phyloP scores from a whole-genome alignment of 2,113 vertebrate genomes.

The Chaetorhynchus papuensis region DNA sequence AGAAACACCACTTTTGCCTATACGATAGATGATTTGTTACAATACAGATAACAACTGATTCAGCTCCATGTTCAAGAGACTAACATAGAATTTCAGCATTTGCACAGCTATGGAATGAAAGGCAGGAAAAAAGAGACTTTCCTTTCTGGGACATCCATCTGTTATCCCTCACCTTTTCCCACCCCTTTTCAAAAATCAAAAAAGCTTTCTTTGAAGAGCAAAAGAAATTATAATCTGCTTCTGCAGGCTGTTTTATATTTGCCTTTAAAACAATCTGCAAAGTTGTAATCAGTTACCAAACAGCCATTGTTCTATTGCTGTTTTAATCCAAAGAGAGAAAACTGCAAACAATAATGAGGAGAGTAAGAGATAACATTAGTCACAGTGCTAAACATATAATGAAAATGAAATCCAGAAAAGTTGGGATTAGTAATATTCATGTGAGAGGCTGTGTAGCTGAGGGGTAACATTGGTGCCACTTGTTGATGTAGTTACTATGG shows the following conservation, averaged over 20 bases:
- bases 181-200: background rate
- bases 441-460: background rate
- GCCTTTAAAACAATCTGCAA: background rate
- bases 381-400: background rate
- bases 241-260: background rate
- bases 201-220: background rate
- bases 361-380: background rate
- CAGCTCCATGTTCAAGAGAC: conserved; percentile 26
- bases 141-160: background rate
- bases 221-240: background rate
- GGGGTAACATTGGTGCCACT: background rate
- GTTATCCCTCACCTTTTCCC: background rate
- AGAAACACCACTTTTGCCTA: conserved; percentile 26
- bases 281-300: background rate
- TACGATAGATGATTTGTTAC: background rate
- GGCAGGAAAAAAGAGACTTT: background rate
- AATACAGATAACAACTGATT: background rate
- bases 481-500: conserved; percentile 42
- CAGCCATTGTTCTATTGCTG: background rate
- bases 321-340: background rate
- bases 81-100: conserved; percentile 47
- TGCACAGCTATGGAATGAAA: conserved; percentile 35
- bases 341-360: background rate
- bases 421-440: background rate
- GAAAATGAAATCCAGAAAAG: background rate